Percentiles rank a stretch among this genome's conserved stretches.
phyloP scores from a whole-genome alignment of 2,797 vertebrate species.

The Limnodromus scolopaceus region DNA sequence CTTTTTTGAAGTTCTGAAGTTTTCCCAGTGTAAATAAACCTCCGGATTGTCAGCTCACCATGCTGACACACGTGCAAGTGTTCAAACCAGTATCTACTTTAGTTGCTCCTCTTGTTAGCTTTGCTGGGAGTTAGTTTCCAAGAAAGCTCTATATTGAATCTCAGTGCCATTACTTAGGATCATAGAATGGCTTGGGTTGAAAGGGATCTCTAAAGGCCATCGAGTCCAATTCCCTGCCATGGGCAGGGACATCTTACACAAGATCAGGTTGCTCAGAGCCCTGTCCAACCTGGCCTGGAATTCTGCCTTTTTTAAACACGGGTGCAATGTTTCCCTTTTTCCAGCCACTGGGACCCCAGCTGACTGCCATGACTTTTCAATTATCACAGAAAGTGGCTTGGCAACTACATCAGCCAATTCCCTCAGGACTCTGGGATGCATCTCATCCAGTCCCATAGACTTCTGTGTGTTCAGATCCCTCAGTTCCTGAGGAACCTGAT shows the following conservation, averaged over 20 bases:
- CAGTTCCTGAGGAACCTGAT: too few relatives aligned
- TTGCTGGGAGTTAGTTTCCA: not conserved
- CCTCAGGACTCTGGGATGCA: too few relatives aligned
- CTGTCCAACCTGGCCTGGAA: not conserved
- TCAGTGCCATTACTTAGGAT: not conserved
- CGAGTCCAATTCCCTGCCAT: not conserved
- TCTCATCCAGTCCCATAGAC: too few relatives aligned
- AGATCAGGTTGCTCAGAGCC: not conserved
- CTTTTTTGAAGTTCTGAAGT: not conserved
- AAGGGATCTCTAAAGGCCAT: not conserved
- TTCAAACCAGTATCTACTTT: not conserved
- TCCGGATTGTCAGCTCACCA: not conserved
- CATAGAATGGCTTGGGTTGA: not conserved
- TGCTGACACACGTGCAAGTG: not conserved
- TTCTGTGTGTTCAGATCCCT: too few relatives aligned
- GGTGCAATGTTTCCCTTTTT: not conserved
- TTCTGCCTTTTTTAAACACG: not conserved
- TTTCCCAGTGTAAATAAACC: not conserved
- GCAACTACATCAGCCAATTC: too few relatives aligned
- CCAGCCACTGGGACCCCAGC: too few relatives aligned
- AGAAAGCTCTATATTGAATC: not conserved
- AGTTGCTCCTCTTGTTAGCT: not conserved
- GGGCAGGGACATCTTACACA: not conserved
- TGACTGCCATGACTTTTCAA: too few relatives aligned
- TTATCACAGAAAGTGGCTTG: too few relatives aligned